Conservation (phyloP, 53 echinoderm and acorn worm genomes). For the Apostichopus leukothele region DNA sequence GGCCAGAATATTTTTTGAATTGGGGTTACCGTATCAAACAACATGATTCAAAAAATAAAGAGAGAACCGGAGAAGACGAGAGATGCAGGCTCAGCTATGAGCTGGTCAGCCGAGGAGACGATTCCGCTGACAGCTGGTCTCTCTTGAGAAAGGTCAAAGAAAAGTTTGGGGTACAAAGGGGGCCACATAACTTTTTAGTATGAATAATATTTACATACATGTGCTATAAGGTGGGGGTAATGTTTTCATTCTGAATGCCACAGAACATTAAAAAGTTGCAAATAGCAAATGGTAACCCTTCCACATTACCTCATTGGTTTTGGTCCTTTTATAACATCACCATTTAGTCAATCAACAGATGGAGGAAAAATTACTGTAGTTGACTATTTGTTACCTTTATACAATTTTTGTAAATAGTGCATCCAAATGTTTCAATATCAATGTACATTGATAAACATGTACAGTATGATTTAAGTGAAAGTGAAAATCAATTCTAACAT, state of each 20-base stretch:
- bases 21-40: neutral
- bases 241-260: neutral
- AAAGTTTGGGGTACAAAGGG: neutral
- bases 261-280: neutral
- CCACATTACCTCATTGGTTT: too few relatives aligned
- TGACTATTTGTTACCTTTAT: too few relatives aligned
- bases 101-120: conserved; percentile 33
- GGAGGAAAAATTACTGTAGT: too few relatives aligned
- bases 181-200: conserved; percentile 3
- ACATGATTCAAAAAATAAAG: conserved; percentile 9
- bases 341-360: too few relatives aligned
- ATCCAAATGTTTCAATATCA: too few relatives aligned
- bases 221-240: neutral
- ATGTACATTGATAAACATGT: too few relatives aligned
- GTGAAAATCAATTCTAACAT: too few relatives aligned
- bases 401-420: too few relatives aligned
- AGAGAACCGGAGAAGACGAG: conserved; percentile 3
- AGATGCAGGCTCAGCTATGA: conserved; percentile 21
- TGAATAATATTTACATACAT: conserved; percentile 31
- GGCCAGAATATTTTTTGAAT: neutral
- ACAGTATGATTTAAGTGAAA: too few relatives aligned
- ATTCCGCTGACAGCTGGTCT: conserved; percentile 38
- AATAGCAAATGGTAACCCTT: neutral
- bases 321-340: too few relatives aligned
- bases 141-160: conserved; percentile 30